Conservation (phyloP, 2,888 invertebrate species). For the Eubasilissa splendida region DNA sequence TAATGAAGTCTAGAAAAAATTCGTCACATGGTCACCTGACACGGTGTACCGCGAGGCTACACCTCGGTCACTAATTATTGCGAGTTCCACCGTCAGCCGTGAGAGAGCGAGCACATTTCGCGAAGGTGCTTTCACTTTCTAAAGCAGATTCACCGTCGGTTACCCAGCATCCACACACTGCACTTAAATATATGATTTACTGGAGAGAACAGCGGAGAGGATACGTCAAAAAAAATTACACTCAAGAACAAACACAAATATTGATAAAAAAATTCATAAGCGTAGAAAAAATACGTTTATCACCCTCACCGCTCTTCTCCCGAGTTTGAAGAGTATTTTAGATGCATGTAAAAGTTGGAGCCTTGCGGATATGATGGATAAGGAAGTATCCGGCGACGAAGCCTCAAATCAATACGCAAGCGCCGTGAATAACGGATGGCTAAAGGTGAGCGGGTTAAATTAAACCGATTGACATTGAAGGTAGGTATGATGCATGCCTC, state of each 20-base stretch:
- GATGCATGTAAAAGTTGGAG: too few relatives aligned
- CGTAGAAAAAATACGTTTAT: too few relatives aligned
- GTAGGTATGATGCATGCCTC: too few relatives aligned
- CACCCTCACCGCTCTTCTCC: too few relatives aligned
- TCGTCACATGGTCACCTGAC: slow-evolving; percentile 3
- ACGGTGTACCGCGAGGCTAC: slow-evolving; percentile 15
- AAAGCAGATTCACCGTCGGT: slow-evolving; percentile 23
- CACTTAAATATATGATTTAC: neutral
- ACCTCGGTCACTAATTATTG: slow-evolving; percentile 37
- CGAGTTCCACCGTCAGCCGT: slow-evolving; percentile 30
- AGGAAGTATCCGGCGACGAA: neutral
- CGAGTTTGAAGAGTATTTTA: too few relatives aligned
- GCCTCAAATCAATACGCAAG: neutral
- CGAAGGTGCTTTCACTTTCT: slow-evolving; percentile 30
- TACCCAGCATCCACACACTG: neutral
- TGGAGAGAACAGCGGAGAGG: too few relatives aligned
- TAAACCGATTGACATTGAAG: neutral
- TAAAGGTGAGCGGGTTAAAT: slow-evolving; percentile 2
- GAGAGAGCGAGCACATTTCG: slow-evolving; percentile 47
- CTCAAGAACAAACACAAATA: too few relatives aligned
- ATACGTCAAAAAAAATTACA: too few relatives aligned
- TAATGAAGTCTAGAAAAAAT: too few relatives aligned
- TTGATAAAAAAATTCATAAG: too few relatives aligned
- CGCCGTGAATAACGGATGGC: neutral
- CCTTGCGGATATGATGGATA: neutral